phyloP scores from a whole-genome alignment of 2,113 vertebrate species.

The Lagopus muta region DNA sequence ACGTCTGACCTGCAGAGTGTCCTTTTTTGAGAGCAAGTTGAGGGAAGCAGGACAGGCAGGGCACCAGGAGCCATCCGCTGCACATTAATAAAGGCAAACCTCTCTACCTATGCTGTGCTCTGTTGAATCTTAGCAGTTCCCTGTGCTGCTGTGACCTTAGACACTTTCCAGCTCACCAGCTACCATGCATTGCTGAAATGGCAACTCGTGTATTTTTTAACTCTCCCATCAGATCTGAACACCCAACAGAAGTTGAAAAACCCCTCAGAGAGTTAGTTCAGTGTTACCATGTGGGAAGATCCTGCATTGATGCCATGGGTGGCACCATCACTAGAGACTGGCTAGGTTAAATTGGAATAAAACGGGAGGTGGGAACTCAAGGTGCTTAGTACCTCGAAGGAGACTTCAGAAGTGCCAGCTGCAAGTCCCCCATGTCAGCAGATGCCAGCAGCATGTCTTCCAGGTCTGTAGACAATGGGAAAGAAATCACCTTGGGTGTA shows the following conservation, averaged over 20 bases:
- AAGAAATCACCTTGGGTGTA: not conserved
- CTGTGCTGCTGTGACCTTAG: not conserved
- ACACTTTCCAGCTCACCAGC: not conserved
- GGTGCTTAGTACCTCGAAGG: not conserved
- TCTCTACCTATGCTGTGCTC: no score
- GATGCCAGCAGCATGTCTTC: not conserved
- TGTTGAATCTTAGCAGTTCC: not conserved
- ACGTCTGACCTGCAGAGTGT: not conserved
- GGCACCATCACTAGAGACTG: not conserved
- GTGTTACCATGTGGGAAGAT: not conserved
- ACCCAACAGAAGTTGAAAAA: not conserved
- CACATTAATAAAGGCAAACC: no score
- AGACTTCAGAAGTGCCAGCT: not conserved
- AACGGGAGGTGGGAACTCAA: not conserved
- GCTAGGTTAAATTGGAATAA: not conserved
- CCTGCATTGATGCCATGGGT: not conserved
- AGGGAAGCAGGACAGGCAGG: not conserved
- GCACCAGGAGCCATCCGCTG: not conserved
- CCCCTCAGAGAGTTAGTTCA: not conserved
- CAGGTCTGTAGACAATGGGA: not conserved
- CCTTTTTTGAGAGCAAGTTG: not conserved
- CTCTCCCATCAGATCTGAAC: not conserved
- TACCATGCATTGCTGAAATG: not conserved
- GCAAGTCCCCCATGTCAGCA: not conserved
- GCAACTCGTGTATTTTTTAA: not conserved